phyloP scores from a whole-genome alignment of 2,113 vertebrate genomes.

The Eudyptes chrysolophus region DNA sequence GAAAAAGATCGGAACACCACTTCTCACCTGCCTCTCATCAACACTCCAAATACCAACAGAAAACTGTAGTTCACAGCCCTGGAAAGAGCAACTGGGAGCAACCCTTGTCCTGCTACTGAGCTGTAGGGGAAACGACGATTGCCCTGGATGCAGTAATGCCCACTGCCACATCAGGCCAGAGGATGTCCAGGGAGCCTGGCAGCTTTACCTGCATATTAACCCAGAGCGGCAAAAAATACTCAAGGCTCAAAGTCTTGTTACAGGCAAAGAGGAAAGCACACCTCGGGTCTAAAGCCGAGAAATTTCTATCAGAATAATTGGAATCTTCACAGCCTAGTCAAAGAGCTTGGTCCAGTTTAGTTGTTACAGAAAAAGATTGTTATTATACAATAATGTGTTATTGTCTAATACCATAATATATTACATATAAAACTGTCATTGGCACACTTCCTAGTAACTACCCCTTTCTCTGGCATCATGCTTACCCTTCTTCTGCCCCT shows the following conservation, averaged over 20 bases:
- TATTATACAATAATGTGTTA: neutral
- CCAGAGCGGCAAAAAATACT: neutral
- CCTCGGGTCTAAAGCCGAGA: neutral
- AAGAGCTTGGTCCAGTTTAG: neutral
- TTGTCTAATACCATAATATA: neutral
- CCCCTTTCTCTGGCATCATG: neutral
- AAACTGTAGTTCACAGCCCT: neutral
- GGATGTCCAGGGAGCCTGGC: neutral
- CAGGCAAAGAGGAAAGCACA: accelerated
- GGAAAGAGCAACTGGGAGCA: neutral
- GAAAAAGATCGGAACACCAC: neutral
- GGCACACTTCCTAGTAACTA: neutral
- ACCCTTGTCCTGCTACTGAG: neutral
- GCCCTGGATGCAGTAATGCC: neutral
- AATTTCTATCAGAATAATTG: neutral
- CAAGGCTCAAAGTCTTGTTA: neutral
- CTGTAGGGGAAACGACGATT: neutral
- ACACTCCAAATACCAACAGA: neutral
- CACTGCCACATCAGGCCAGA: neutral
- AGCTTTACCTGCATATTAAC: neutral
- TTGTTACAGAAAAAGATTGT: neutral
- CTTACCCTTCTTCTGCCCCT: neutral
- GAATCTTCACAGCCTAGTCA: neutral
- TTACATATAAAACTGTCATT: neutral
- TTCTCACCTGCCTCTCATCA: neutral